A percentile compares a stretch with the other conserved stretches of the same genome.
These are phyloP conservation scores for Varanus komodoensis DNA, from an alignment of 2,113 vertebrate species.

Conservation along the genomic window DNA sequence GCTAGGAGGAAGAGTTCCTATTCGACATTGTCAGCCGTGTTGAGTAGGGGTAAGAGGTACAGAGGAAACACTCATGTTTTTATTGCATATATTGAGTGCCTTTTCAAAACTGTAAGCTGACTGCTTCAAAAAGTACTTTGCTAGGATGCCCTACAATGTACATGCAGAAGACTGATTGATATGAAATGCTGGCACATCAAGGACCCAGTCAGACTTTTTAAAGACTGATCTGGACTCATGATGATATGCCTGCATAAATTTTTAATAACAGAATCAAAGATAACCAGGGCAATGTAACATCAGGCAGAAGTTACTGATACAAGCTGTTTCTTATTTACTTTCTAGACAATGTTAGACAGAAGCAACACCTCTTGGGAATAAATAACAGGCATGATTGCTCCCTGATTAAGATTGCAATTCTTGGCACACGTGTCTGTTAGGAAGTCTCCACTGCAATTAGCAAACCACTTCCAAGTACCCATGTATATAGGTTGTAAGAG, in stretches of 20 bases:
- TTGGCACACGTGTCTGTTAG: neutral
- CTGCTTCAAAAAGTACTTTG: slow-evolving; percentile 43
- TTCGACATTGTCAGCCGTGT: neutral
- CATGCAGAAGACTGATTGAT: slow-evolving; percentile 26
- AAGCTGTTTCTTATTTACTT: neutral
- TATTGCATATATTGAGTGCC: slow-evolving; percentile 41
- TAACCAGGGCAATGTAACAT: neutral
- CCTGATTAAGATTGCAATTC: neutral
- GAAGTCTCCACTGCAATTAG: neutral
- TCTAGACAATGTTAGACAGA: neutral
- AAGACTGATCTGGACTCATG: neutral
- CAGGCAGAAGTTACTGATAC: neutral
- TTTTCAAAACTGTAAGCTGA: slow-evolving; percentile 36
- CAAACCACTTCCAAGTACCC: neutral
- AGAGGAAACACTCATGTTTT: slow-evolving; percentile 58
- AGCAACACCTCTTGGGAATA: neutral
- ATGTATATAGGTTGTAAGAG: too few relatives aligned
- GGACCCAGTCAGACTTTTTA: neutral
- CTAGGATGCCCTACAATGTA: slow-evolving; percentile 37
- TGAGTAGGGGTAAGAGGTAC: neutral
- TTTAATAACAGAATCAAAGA: neutral
- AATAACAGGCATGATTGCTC: neutral
- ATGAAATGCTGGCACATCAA: neutral
- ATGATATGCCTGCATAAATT: neutral
- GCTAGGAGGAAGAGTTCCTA: slow-evolving; percentile 48